phyloP scores from a whole-genome alignment of 2,797 vertebrate species.

The Xenopus petersii region DNA sequence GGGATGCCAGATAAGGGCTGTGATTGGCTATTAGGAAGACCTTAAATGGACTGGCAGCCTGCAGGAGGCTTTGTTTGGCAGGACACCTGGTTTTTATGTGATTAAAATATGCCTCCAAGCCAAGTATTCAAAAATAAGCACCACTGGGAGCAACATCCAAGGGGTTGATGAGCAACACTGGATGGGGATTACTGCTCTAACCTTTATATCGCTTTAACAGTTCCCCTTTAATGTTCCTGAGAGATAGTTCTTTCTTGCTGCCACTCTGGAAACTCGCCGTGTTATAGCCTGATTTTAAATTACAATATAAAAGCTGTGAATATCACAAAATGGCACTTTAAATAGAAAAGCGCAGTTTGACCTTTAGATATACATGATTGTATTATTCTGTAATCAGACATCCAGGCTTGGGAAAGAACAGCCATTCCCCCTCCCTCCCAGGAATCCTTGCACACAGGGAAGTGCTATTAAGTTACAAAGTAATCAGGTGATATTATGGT shows the following conservation, averaged over 20 bases:
- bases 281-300: conserved; percentile 11
- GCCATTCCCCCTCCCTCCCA: conserved; percentile 11
- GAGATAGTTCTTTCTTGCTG: background rate
- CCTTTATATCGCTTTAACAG: too few species aligned
- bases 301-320: conserved; percentile 18
- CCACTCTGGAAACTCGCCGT: background rate
- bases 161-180: too few species aligned
- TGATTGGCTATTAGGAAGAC: too few species aligned
- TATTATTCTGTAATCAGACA: conserved; percentile 14
- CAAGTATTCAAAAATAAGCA: too few species aligned
- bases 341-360: conserved; percentile 28
- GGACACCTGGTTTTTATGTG: too few species aligned
- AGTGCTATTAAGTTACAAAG: conserved; percentile 4
- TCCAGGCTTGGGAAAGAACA: background rate
- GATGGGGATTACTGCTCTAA: too few species aligned
- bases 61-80: too few species aligned
- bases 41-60: too few species aligned
- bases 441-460: background rate
- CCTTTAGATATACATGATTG: conserved; percentile 32
- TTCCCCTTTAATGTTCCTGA: too few species aligned
- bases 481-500: background rate
- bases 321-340: conserved; percentile 22
- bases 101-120: too few species aligned
- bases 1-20: too few species aligned
- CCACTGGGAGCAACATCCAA: too few species aligned